These are phyloP conservation scores for Sinohyriopsis cumingii DNA, from an alignment of 2,888 invertebrate genomes.

Conservation along the genomic window DNA sequence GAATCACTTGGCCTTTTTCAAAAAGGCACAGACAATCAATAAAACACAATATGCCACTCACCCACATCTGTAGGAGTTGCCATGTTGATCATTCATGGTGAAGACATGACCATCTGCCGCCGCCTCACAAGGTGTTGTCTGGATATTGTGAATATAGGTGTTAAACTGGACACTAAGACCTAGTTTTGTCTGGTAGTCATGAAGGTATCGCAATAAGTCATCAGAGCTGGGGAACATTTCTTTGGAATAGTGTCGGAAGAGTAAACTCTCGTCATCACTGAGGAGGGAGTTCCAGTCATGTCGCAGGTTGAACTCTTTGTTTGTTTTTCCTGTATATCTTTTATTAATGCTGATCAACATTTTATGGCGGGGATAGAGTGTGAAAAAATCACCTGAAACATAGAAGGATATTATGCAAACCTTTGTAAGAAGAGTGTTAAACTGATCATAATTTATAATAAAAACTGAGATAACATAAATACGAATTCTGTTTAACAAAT, in stretches of 20 bases:
- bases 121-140: slow-evolving; percentile 30
- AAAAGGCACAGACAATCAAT: too few relatives aligned
- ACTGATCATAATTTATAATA: too few relatives aligned
- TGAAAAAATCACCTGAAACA: slow-evolving; percentile 70
- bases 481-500: too few relatives aligned
- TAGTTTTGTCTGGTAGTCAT: slow-evolving; percentile 61
- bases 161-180: slow-evolving; percentile 69
- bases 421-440: too few relatives aligned
- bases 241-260: slow-evolving; percentile 57
- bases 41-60: slow-evolving; percentile 21
- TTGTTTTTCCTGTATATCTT: slow-evolving; percentile 69
- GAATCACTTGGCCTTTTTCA: too few relatives aligned
- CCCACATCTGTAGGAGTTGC: slow-evolving; percentile 67
- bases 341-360: slow-evolving; percentile 72
- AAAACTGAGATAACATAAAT: too few relatives aligned
- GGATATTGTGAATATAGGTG: slow-evolving; percentile 60
- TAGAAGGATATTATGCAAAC: slow-evolving; percentile 10
- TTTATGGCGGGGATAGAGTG: slow-evolving; percentile 70
- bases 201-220: slow-evolving; percentile 65
- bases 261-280: slow-evolving; percentile 63
- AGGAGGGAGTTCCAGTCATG: slow-evolving; percentile 73
- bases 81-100: slow-evolving; percentile 67
- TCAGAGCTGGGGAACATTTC: slow-evolving; percentile 63
- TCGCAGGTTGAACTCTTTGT: slow-evolving; percentile 71
- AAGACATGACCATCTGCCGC: slow-evolving; percentile 52